phyloP scores from a whole-genome alignment of 1,140 invertebrate genomes.

The Diabrotica virgifera region DNA sequence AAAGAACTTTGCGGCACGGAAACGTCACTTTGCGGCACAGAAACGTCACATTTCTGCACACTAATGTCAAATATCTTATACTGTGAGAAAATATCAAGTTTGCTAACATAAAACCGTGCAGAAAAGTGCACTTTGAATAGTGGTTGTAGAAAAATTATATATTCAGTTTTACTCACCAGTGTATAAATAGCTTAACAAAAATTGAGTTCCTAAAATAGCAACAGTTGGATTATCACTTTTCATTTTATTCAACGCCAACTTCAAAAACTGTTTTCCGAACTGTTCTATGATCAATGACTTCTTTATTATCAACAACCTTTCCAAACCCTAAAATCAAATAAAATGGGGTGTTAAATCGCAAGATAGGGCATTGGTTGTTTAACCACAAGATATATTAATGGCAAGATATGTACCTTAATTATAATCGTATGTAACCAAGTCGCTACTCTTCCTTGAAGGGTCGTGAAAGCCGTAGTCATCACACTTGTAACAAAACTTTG shows the following conservation, averaged over 20 bases:
- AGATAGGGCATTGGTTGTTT: no score
- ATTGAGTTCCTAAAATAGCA: conserved; percentile 67
- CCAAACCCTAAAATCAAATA: conserved; percentile 60
- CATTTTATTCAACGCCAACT: conserved; percentile 70
- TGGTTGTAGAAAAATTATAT: no score
- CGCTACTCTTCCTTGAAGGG: conserved; percentile 47
- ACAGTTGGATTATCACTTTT: conserved; percentile 65
- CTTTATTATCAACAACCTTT: conserved; percentile 64
- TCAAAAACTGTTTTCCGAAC: conserved; percentile 68
- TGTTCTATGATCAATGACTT: conserved; percentile 55
- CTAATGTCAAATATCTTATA: no score
- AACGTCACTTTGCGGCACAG: no score
- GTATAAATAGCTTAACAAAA: conserved; percentile 80
- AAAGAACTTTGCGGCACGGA: no score
- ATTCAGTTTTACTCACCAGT: conserved; percentile 52
- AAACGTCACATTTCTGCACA: no score
- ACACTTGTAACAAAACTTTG: conserved; percentile 48
- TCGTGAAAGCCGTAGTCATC: conserved; percentile 48
- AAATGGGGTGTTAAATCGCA: not conserved
- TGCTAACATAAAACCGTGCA: no score
- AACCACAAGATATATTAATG: no score
- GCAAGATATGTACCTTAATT: conserved; percentile 46
- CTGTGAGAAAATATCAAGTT: no score
- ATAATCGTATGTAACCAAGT: conserved; percentile 49
- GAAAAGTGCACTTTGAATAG: no score